Evolutionary conservation across 23 tunicate species (phyloP).

Genomic region (Trididemnum clinides): DNA sequence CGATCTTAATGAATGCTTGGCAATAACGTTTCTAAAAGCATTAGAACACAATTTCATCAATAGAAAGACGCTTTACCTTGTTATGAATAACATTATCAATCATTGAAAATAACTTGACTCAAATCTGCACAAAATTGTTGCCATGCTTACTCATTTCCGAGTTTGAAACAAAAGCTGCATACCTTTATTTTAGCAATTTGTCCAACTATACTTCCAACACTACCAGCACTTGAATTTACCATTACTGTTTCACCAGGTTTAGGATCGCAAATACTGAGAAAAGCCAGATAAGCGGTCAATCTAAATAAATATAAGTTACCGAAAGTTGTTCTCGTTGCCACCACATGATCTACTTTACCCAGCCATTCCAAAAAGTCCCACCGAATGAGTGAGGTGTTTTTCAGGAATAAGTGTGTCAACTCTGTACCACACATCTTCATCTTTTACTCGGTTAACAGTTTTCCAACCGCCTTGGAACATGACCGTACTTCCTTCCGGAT

Average conservation of each 20-base stretch:
- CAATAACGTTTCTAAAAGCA: too few species aligned
- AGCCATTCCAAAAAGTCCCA: constrained; percentile 34
- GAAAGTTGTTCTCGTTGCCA: too few species aligned
- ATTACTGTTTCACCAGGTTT: constrained; percentile 64
- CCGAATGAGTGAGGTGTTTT: background rate
- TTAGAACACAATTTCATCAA: too few species aligned
- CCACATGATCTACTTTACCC: too few species aligned
- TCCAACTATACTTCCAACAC: constrained; percentile 71
- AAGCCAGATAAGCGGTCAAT: constrained; percentile 58
- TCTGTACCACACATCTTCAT: constrained; percentile 17
- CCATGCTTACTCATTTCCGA: too few species aligned
- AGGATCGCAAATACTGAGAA: constrained; percentile 50
- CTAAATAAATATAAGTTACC: too few species aligned
- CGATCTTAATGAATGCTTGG: too few species aligned
- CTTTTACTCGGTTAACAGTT: constrained; percentile 10
- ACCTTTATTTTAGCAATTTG: constrained; percentile 81
- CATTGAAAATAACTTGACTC: too few species aligned
- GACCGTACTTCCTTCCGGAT: constrained; percentile 47
- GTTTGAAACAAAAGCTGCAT: too few species aligned
- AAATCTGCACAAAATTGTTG: too few species aligned
- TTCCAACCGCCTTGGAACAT: constrained; percentile 52
- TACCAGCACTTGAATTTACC: constrained; percentile 64
- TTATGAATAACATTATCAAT: too few species aligned
- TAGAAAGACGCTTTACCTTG: too few species aligned
- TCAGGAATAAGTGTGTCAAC: background rate